phyloP scores from a whole-genome alignment of 2,113 vertebrate species.

The Rhineura floridana region DNA sequence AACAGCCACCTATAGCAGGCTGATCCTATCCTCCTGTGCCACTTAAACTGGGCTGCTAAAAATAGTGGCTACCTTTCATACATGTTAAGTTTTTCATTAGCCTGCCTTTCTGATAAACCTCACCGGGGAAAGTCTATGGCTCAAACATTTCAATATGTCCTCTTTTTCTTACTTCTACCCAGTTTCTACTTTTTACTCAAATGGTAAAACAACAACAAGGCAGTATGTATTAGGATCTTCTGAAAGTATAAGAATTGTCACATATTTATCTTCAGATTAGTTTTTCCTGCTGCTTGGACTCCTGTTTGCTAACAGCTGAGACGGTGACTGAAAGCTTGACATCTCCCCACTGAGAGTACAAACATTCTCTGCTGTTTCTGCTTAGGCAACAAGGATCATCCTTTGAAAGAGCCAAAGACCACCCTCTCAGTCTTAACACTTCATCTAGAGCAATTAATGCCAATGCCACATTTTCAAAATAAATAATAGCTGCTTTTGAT shows the following conservation, averaged over 20 bases:
- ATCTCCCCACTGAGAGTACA: background rate
- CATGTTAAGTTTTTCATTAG: background rate
- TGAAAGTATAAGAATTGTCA: background rate
- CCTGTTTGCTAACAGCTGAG: background rate
- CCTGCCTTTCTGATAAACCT: background rate
- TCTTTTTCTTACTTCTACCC: background rate
- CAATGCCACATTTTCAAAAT: background rate
- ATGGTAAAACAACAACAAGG: background rate
- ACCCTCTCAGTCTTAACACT: background rate
- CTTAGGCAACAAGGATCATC: background rate
- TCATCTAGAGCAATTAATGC: background rate
- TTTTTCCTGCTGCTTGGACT: background rate
- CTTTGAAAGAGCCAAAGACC: background rate
- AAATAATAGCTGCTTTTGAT: background rate
- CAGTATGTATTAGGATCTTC: background rate
- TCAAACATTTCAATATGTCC: background rate
- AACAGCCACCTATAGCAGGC: background rate
- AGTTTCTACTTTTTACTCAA: background rate
- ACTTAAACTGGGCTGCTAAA: background rate
- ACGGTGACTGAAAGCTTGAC: background rate
- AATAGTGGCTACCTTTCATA: background rate
- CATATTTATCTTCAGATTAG: background rate
- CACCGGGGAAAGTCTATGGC: no score
- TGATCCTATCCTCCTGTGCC: background rate
- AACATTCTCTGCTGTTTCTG: background rate